Conservation (phyloP, 2,888 invertebrate genomes). For the Pristionchus exspectatus region DNA sequence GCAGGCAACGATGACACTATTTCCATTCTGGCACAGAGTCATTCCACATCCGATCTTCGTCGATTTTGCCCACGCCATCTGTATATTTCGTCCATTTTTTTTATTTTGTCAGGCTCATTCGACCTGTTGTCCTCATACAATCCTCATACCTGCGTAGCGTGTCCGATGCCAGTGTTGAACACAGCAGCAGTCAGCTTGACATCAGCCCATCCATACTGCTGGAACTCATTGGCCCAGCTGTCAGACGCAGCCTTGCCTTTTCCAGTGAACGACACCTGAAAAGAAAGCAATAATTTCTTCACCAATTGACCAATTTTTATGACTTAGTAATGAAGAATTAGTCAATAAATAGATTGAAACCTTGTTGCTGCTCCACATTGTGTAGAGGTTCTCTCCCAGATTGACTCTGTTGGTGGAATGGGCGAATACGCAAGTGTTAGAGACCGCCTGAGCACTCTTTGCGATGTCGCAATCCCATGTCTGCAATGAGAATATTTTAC, state of each 20-base stretch:
- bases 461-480: slow-evolving; percentile 18
- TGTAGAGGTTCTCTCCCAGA: slow-evolving; percentile 42
- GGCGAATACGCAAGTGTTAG: background rate
- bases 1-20: slow-evolving; percentile 53
- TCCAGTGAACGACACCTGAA: background rate
- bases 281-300: too few relatives aligned
- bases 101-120: background rate
- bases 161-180: slow-evolving; percentile 56
- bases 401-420: slow-evolving; percentile 26
- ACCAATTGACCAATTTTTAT: too few relatives aligned
- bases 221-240: slow-evolving; percentile 10
- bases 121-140: background rate
- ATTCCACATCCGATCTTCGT: slow-evolving; percentile 57
- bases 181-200: slow-evolving; percentile 7
- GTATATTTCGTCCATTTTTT: background rate
- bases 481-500: background rate
- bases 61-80: slow-evolving; percentile 55
- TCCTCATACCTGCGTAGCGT: slow-evolving; percentile 55
- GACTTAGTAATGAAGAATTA: too few relatives aligned
- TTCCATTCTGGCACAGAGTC: slow-evolving; percentile 44
- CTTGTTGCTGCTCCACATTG: slow-evolving; percentile 1
- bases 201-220: slow-evolving; percentile 55
- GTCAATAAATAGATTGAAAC: background rate
- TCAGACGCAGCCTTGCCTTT: slow-evolving; percentile 15
- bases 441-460: slow-evolving; percentile 29